Percentiles rank a stretch among this genome's conserved stretches.
Evolutionary conservation across 2,888 invertebrate species (phyloP).

Genomic region (Gastrophysa polygoni): DNA sequence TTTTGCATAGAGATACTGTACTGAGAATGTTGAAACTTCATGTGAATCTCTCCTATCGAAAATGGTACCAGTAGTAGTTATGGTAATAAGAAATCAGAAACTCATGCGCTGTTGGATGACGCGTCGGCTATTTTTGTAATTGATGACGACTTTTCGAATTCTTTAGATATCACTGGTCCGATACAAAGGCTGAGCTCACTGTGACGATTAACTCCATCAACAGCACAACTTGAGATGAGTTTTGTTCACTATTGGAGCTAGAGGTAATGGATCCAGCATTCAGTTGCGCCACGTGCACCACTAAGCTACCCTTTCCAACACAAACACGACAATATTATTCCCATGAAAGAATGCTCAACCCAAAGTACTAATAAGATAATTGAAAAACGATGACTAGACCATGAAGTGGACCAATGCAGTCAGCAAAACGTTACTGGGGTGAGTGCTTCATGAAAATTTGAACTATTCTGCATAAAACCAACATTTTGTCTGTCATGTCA

Average conservation of each 20-base stretch:
- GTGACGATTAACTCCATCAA: slow-evolving; percentile 1
- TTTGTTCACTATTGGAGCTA: not conserved
- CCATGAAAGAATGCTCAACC: slow-evolving; percentile 19
- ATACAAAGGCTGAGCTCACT: not conserved
- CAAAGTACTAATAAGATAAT: slow-evolving; percentile 7
- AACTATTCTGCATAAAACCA: not conserved
- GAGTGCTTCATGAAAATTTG: slow-evolving; percentile 11
- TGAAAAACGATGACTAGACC: slow-evolving; percentile 10
- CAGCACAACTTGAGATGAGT: not conserved
- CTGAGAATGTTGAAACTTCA: too few relatives aligned
- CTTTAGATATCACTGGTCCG: not conserved
- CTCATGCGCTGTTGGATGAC: too few relatives aligned
- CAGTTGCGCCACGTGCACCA: not conserved
- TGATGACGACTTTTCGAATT: not conserved
- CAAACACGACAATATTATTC: slow-evolving; percentile 2
- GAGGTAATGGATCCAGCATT: not conserved
- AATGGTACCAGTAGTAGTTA: too few relatives aligned
- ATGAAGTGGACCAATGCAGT: slow-evolving; percentile 14
- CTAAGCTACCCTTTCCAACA: not conserved
- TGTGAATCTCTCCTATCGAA: too few relatives aligned
- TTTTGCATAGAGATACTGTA: too few relatives aligned
- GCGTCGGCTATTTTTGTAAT: not conserved
- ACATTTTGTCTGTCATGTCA: not conserved
- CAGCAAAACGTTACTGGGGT: slow-evolving; percentile 13
- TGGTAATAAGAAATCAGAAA: too few relatives aligned